Evolutionary conservation across 1,140 invertebrate genomes (phyloP), one percentile per base, ranked within the genome.

Genomic region (Chionoecetes opilio): DNA sequence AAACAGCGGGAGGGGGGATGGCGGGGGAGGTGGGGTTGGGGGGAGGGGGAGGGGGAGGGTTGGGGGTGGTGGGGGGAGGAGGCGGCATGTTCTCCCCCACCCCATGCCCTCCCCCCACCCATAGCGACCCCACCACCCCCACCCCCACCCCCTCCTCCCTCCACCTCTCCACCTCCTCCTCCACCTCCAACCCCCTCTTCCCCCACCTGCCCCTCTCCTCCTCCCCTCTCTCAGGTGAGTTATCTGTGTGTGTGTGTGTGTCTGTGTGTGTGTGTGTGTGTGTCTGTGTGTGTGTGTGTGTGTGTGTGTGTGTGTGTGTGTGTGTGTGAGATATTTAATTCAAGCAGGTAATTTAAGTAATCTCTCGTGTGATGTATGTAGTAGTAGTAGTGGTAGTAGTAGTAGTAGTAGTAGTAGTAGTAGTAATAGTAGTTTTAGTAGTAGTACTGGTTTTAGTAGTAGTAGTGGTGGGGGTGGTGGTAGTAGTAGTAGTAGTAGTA

Each of bases 401-500:
- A 8, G 41, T 46, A 8, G 41, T 46, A 8, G 41, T 46, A 8
- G 41, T 46, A 8, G 41, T 46, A 8, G 41, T 46, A 8, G 41
- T 46, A 8, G 41, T 46, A 8, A 14, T 46, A 8, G 41, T 46
- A 8, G 41, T 46, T 46, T 5, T 46, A 8, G 14, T 46, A 8
- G 14, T 46, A 8, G n/a, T n/a, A n/a, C n/a, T n/a, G n/a, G n/a
- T n/a, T n/a, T n/a, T n/a, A 75, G 63, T n/a, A 75, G 63, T 75
- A 75, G 63, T 75, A 75, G 63, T 75, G n/a, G 63, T 75, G n/a
- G 63, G 26, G n/a, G 63, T 75, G n/a, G 63, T 75, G n/a, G 63
- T 75, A 75, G 63, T 75, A 75, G 63, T 75, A 75, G 63, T 75
- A 75, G 63, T 75, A 75, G 63, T 75, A 75, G 63, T 75, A 75